Base-by-base conservation (phyloP, 2,797 vertebrate species). In the Micromesistius poutassou region DNA sequence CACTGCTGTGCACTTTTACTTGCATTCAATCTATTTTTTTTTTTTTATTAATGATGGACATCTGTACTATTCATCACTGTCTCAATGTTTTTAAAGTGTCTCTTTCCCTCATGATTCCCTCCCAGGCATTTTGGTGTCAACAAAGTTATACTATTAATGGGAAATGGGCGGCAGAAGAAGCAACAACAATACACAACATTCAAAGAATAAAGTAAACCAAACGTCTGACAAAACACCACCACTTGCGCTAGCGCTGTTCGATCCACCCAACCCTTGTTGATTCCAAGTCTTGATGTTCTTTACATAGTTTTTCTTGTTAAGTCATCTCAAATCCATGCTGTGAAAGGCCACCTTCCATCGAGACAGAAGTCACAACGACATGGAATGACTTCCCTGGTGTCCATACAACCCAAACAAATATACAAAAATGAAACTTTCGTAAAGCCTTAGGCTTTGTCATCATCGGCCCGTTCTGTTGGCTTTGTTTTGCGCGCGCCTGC, bases 1-100 rank as follows among this genome's bases (percentile, higher is more conserved):
- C 88, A 79, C 72, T 0, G 85, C 84, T 87, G 87, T 90, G 83
- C 79, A 68, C 55, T 77, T 40, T 73, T 75, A 82, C 78, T 83
- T 82, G 86, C 81, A 81, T 89, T 71, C 28, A 50, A 42, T 42
- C 40, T 38, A 4, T 38, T 42, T 13, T 2, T 13, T 42, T 42
- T 42, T 42, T 38, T 0, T 38, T 35, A 35, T 42, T 16, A 42
- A 16, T 16, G 40, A 42, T 16, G 12, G 40, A 16, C 40, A 42
- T 42, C 46, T 50, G 3, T 50, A 22, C 14, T 19, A 22, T 22
- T 50, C 46, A 22, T 40, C 46, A 16, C 76, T 50, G 75, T 77
- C 36, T 38, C 36, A 38, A 38, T 80, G 79, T 71, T 42, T 78
- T 78, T 81, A 82, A 73, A 77, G 83, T 83, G 81, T n/a, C 22